A percentile compares a stretch with the other conserved stretches of the same genome.
phyloP scores from a whole-genome alignment of 2,113 vertebrate genomes.

The Microcebus murinus region DNA sequence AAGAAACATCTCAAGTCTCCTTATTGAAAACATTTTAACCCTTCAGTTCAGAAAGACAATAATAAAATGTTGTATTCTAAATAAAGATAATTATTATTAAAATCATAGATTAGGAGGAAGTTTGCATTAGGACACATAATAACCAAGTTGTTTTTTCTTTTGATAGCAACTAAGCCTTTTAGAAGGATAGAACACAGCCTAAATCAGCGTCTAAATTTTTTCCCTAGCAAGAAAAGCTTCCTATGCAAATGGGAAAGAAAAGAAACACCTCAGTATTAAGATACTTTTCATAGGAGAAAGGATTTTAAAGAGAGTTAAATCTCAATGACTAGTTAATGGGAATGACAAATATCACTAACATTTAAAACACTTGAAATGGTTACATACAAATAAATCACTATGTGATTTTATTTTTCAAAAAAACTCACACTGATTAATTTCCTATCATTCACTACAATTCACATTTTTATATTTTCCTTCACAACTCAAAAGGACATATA shows the following conservation, averaged over 20 bases:
- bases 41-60: conserved; percentile 44
- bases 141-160: conserved; percentile 15
- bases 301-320: neutral
- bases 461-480: conserved; percentile 43
- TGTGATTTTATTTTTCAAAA: neutral
- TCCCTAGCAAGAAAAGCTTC: conserved; percentile 14
- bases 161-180: conserved; percentile 10
- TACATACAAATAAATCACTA: conserved; percentile 2
- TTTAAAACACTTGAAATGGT: neutral
- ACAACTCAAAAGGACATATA: conserved; percentile 38
- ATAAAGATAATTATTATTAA: conserved; percentile 35
- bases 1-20: conserved; percentile 27
- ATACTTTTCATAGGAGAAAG: conserved; percentile 3
- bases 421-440: neutral
- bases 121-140: neutral
- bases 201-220: conserved; percentile 17
- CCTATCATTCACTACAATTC: neutral
- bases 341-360: neutral
- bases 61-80: conserved; percentile 27
- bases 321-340: neutral
- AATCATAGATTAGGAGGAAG: neutral
- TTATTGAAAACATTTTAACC: conserved; percentile 41
- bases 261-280: neutral
- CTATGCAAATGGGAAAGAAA: neutral
- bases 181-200: neutral